A percentile compares a stretch with the other conserved stretches of the same genome.
phyloP scores from a whole-genome alignment of 2,113 vertebrate genomes.

The Neodon shergylaensis region DNA sequence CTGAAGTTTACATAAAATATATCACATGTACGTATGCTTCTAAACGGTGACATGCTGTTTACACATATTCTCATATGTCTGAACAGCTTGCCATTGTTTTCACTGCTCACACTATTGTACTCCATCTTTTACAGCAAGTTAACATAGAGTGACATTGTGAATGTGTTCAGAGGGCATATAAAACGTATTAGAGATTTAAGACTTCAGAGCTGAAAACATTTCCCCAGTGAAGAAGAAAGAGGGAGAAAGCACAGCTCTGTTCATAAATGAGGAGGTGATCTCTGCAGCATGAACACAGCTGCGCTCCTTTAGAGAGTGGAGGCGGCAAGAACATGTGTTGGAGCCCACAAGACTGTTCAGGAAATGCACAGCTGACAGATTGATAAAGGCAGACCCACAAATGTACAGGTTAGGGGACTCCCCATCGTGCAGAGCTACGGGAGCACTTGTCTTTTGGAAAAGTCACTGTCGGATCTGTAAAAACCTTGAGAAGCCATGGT shows the following conservation, averaged over 20 bases:
- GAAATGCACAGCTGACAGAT: too few species aligned
- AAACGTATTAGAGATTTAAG: constrained; percentile 14
- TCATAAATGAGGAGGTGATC: neutral
- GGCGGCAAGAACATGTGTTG: neutral
- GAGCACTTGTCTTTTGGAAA: too few species aligned
- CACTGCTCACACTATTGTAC: neutral
- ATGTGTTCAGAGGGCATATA: neutral
- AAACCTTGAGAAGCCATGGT: too few species aligned
- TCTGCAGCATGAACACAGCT: neutral
- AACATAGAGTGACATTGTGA: constrained; percentile 26
- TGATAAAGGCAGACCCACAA: too few species aligned
- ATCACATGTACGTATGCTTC: neutral
- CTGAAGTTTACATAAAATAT: neutral
- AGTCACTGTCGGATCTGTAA: too few species aligned
- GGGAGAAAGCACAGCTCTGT: neutral
- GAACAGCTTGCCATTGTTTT: neutral
- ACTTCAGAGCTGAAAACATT: neutral
- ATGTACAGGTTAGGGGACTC: too few species aligned
- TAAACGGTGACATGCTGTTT: neutral
- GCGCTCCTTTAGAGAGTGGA: neutral
- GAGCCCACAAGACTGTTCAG: too few species aligned
- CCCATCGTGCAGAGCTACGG: too few species aligned
- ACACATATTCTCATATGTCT: neutral
- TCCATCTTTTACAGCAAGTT: neutral
- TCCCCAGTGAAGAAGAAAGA: neutral